Percentiles rank a stretch among this genome's conserved stretches.
phyloP scores from a whole-genome alignment of 2,888 invertebrate species.

The Mongoloraphidia duomilia region DNA sequence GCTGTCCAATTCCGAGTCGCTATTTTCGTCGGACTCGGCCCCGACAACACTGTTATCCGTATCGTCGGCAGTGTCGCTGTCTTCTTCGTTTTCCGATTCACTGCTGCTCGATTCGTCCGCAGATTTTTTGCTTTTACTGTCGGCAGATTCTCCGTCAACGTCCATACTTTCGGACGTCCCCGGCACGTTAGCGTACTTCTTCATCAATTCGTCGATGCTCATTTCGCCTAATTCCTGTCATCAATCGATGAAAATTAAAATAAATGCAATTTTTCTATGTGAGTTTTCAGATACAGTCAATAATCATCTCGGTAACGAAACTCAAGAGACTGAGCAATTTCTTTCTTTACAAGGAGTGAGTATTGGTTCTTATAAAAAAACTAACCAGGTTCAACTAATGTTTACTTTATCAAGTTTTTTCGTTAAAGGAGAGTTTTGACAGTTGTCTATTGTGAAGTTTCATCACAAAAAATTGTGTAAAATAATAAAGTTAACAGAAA shows the following conservation, averaged over 20 bases:
- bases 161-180: constrained; percentile 20
- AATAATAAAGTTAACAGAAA: no score
- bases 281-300: neutral
- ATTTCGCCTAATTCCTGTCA: constrained; percentile 35
- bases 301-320: neutral
- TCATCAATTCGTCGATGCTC: constrained; percentile 64
- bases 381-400: no score
- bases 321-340: no score
- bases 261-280: neutral
- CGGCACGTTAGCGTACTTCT: constrained; percentile 48
- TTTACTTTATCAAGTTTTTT: no score
- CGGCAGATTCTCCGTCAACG: constrained; percentile 20
- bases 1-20: constrained; percentile 23
- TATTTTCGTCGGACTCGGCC: constrained; percentile 13
- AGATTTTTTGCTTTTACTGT: constrained; percentile 2
- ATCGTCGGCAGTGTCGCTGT: neutral
- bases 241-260: constrained; percentile 1
- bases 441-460: no score
- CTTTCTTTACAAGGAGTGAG: no score
- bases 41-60: neutral
- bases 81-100: constrained; percentile 21
- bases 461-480: no score
- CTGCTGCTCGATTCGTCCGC: constrained; percentile 12
- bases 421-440: no score
- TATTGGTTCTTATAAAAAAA: no score